These are phyloP conservation scores for rabbit (Oryctolagus cuniculus) DNA, from an alignment of 2,113 vertebrate genomes.

Conservation along the genomic window DNA sequence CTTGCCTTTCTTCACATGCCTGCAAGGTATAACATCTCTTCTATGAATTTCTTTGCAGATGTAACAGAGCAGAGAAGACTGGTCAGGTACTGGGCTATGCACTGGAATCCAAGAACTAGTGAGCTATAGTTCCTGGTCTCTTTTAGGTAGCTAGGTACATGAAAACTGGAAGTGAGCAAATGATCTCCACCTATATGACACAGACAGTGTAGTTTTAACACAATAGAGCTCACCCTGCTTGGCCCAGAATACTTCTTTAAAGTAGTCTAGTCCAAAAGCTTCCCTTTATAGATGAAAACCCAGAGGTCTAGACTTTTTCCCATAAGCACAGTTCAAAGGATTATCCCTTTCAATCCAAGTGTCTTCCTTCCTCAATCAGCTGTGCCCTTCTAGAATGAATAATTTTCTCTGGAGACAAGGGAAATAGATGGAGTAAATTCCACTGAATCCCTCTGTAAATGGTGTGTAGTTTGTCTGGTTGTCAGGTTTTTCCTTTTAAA, in stretches of 20 bases:
- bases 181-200: neutral
- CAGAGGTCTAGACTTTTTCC: conserved; percentile 47
- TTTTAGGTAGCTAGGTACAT: neutral
- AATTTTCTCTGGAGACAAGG: conserved; percentile 79
- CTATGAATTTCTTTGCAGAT: neutral
- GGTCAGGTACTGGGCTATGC: neutral
- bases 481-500: conserved; percentile 84
- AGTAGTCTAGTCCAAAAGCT: neutral
- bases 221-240: neutral
- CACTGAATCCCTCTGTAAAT: conserved; percentile 87
- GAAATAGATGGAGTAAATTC: conserved; percentile 87
- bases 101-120: neutral
- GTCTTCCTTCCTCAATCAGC: conserved; percentile 80
- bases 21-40: neutral
- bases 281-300: neutral
- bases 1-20: neutral
- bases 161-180: neutral
- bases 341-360: conserved; percentile 66
- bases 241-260: neutral
- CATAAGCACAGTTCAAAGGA: conserved; percentile 73
- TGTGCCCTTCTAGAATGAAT: conserved; percentile 81
- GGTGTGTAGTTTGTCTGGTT: conserved; percentile 82
- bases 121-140: neutral
- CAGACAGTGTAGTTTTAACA: neutral
- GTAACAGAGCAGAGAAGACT: neutral